A percentile compares a stretch with the other conserved stretches of the same genome.
Conservation (phyloP, 1,140 invertebrate species). For the Leptoteleia sp. region DNA sequence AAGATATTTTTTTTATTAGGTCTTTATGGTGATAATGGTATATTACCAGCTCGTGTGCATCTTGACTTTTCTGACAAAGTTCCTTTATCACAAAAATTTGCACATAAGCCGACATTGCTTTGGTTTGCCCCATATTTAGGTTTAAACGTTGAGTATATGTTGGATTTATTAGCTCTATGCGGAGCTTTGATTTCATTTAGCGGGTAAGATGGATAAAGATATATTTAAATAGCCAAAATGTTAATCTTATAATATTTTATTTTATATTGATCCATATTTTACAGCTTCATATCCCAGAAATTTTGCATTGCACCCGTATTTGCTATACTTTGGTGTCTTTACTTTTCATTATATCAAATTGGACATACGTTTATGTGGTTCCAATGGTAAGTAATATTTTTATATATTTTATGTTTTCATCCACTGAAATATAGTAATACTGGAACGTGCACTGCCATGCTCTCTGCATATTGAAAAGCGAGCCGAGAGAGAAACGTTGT, state of each 20-base stretch:
- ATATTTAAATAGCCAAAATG: not conserved
- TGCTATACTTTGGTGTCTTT: slow-evolving; percentile 86
- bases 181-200: slow-evolving; percentile 86
- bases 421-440: no score
- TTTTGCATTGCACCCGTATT: slow-evolving; percentile 85
- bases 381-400: slow-evolving; percentile 84
- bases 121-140: slow-evolving; percentile 87
- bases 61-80: slow-evolving; percentile 81
- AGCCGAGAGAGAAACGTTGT: no score
- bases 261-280: slow-evolving; percentile 62
- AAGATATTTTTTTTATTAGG: slow-evolving; percentile 79
- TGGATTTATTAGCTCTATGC: slow-evolving; percentile 87
- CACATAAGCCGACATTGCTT: slow-evolving; percentile 86
- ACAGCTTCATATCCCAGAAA: slow-evolving; percentile 84
- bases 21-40: slow-evolving; percentile 90
- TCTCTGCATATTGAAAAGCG: no score
- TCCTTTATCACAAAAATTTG: slow-evolving; percentile 82
- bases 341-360: slow-evolving; percentile 89
- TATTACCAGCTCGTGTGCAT: slow-evolving; percentile 86
- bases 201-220: slow-evolving; percentile 81
- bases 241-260: no score
- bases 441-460: no score
- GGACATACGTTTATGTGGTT: slow-evolving; percentile 90
- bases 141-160: slow-evolving; percentile 85
- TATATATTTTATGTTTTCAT: no score